phyloP scores from a whole-genome alignment of 2,888 invertebrate species.

The Pseudococcus viburni region DNA sequence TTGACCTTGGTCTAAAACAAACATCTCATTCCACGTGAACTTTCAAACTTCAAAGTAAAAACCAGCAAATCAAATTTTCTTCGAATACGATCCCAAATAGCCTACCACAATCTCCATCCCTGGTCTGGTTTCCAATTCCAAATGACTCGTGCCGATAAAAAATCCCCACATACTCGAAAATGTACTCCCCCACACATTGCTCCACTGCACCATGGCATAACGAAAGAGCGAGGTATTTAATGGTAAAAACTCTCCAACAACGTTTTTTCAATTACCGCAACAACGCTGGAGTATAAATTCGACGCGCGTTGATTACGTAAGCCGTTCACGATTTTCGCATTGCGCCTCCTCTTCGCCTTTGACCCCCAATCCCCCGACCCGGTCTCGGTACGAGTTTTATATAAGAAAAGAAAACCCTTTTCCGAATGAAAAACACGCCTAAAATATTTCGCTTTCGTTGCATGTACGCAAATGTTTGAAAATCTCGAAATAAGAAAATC shows the following conservation, averaged over 20 bases:
- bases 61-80: slow-evolving; percentile 2
- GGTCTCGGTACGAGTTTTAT: background rate
- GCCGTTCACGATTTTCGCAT: slow-evolving; percentile 26
- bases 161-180: background rate
- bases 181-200: background rate
- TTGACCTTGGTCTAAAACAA: background rate
- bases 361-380: background rate
- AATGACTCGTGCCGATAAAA: background rate
- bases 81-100: background rate
- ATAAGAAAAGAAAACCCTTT: background rate
- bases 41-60: background rate
- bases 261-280: background rate
- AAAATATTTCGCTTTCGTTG: slow-evolving; percentile 41
- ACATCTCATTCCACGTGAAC: background rate
- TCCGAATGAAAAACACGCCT: slow-evolving; percentile 34
- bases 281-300: slow-evolving; percentile 6
- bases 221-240: slow-evolving; percentile 15
- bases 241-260: background rate
- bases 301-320: slow-evolving; percentile 16
- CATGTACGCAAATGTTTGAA: slow-evolving; percentile 19
- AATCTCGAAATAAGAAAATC: slow-evolving; percentile 45
- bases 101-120: background rate
- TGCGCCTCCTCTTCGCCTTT: background rate
- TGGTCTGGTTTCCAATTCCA: background rate
- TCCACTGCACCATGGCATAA: background rate